Evolutionary conservation across 2,797 vertebrate species (phyloP).

Genomic region (Setipinna tenuifilis): DNA sequence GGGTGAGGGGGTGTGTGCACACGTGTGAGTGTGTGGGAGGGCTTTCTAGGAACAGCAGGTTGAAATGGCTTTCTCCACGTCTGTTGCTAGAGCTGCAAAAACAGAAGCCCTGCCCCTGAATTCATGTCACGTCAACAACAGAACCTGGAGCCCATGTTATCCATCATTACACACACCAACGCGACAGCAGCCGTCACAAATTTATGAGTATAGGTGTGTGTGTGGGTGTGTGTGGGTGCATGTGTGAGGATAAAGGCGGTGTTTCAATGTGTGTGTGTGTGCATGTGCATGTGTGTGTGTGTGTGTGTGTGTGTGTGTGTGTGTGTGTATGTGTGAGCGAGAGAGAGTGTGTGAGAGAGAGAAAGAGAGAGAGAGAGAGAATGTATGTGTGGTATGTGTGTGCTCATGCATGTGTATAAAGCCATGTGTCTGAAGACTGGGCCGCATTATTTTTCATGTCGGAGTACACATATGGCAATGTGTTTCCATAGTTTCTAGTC

Average conservation of each 20-base stretch:
- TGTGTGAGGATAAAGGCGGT: not conserved
- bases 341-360: not conserved
- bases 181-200: not conserved
- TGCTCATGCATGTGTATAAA: not conserved
- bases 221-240: not conserved
- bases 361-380: not conserved
- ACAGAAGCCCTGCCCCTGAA: not conserved
- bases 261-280: not conserved
- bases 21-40: not conserved
- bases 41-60: not conserved
- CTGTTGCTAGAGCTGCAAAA: not conserved
- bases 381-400: not conserved
- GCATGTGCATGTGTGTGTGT: not conserved
- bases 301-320: no score
- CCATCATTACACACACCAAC: not conserved
- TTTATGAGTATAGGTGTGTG: not conserved
- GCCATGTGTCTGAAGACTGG: not conserved
- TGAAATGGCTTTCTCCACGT: not conserved
- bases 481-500: not conserved
- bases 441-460: not conserved
- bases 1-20: not conserved
- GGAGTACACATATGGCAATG: not conserved
- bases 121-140: constrained; percentile 9
- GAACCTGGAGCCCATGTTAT: not conserved
- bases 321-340: no score